Conservation (phyloP, 2,797 vertebrate genomes). For the Pseudocheirus occidentalis region DNA sequence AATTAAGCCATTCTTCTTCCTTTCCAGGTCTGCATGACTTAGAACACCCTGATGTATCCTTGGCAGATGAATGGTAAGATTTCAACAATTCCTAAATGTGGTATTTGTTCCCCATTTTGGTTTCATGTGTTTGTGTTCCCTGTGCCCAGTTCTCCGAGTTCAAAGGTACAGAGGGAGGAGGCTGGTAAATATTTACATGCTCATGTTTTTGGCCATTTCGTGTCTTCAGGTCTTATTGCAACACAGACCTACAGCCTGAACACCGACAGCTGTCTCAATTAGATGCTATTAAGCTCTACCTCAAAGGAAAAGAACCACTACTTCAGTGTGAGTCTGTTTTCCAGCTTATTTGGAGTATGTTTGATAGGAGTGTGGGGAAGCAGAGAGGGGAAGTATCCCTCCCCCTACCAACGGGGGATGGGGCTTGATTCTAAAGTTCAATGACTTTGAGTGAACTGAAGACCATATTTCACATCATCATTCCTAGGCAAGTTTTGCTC, state of each 20-base stretch:
- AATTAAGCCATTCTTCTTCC: conserved; percentile 76
- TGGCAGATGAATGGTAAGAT: conserved; percentile 97
- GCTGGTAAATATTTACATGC: conserved; percentile 46
- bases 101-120: conserved; percentile 58
- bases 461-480: not conserved
- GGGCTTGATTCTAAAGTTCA: not conserved
- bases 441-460: not conserved
- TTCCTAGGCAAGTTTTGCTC: conserved; percentile 39
- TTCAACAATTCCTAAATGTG: conserved; percentile 73
- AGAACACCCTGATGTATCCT: conserved; percentile 96
- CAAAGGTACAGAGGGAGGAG: conserved; percentile 63
- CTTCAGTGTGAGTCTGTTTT: conserved; percentile 90
- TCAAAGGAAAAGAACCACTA: conserved; percentile 92
- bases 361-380: accelerated
- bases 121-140: conserved; percentile 56
- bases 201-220: conserved; percentile 63
- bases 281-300: conserved; percentile 96
- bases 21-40: conserved; percentile 96
- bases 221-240: conserved; percentile 94
- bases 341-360: not conserved
- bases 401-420: not conserved
- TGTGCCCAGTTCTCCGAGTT: conserved; percentile 78
- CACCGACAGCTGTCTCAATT: conserved; percentile 94
- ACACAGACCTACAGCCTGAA: conserved; percentile 93
- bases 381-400: not conserved